Evolutionary conservation across 2,113 vertebrate species (phyloP).

Genomic region (Campylomormyrus tamandua): DNA sequence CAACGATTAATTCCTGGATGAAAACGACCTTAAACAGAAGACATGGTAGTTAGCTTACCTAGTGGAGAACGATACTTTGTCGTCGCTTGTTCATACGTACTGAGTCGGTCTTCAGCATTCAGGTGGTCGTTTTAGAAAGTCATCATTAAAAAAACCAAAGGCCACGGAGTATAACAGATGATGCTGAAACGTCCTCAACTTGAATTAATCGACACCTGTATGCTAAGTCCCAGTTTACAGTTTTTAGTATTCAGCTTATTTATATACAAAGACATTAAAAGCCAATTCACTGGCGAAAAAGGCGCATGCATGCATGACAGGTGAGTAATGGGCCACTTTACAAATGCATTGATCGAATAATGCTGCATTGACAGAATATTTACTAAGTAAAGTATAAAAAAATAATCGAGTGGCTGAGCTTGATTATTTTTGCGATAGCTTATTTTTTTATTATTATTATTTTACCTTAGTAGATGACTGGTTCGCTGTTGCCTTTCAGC

Average conservation of each 20-base stretch:
- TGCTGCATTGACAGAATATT: neutral
- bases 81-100: neutral
- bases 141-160: neutral
- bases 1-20: neutral
- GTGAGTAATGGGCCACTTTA: neutral
- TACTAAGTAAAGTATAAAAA: neutral
- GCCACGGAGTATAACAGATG: neutral
- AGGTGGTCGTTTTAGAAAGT: neutral
- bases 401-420: neutral
- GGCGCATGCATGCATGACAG: neutral
- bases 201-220: neutral
- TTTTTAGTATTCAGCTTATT: neutral
- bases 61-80: neutral
- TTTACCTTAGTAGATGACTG: neutral
- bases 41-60: neutral
- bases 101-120: neutral
- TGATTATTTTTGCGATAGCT: neutral
- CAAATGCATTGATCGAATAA: neutral
- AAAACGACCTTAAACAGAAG: neutral
- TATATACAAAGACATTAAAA: neutral
- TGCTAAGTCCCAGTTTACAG: neutral
- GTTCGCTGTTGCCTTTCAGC: neutral
- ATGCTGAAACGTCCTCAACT: neutral
- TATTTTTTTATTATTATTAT: neutral
- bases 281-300: neutral